Conservation (phyloP, 2,888 invertebrate genomes). For the Phorcus lineatus region DNA sequence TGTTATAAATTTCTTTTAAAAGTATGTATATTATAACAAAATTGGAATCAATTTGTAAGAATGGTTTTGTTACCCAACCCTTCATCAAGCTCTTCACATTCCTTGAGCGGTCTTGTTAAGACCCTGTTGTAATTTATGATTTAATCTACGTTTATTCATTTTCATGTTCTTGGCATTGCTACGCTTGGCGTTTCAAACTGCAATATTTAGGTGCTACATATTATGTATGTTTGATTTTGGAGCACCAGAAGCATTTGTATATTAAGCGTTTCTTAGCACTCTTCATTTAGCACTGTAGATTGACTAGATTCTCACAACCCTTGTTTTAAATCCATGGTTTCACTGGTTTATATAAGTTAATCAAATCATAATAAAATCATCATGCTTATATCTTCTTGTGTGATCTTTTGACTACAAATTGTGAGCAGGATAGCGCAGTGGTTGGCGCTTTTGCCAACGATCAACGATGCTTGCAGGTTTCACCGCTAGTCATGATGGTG, state of each 20-base stretch:
- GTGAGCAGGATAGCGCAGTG: too few relatives aligned
- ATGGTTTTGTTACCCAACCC: too few relatives aligned
- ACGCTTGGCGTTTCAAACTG: background rate
- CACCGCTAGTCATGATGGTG: too few relatives aligned
- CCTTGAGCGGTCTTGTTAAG: too few relatives aligned
- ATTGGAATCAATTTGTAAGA: too few relatives aligned
- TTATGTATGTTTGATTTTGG: background rate
- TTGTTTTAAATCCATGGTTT: slow-evolving; percentile 15
- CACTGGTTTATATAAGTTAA: slow-evolving; percentile 10
- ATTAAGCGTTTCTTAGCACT: background rate
- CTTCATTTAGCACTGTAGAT: background rate
- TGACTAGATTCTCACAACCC: background rate
- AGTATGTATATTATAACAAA: too few relatives aligned
- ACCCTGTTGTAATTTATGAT: too few relatives aligned
- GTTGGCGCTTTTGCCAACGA: too few relatives aligned
- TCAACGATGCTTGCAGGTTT: too few relatives aligned
- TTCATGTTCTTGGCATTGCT: background rate
- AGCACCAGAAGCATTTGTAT: background rate
- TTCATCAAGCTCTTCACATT: too few relatives aligned
- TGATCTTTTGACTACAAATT: too few relatives aligned
- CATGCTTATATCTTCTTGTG: background rate
- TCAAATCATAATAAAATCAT: slow-evolving; percentile 15
- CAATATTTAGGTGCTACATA: slow-evolving; percentile 8
- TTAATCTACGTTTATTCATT: background rate
- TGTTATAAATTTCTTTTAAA: too few relatives aligned